phyloP scores from a whole-genome alignment of 2,113 vertebrate genomes.

The Aepyceros melampus region DNA sequence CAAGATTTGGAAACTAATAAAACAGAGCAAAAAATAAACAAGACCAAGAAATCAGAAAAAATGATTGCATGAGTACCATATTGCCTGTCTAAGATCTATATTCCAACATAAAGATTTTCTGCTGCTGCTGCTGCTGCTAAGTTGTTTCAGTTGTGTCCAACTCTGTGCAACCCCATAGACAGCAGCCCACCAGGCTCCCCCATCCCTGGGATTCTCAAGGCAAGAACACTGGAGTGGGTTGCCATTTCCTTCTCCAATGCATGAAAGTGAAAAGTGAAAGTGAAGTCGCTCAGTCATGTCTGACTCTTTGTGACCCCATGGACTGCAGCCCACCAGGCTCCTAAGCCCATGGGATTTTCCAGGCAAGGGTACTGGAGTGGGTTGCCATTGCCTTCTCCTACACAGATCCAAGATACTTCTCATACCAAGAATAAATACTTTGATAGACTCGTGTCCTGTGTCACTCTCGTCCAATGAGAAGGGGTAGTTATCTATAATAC shows the following conservation, averaged over 20 bases:
- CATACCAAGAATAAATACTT: conserved; percentile 3
- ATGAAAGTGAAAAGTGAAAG: too few species aligned
- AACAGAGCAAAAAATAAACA: conserved; percentile 18
- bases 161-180: too few species aligned
- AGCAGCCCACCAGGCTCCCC: too few species aligned
- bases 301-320: too few species aligned
- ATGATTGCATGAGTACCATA: background rate
- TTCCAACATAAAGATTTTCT: background rate
- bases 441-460: background rate
- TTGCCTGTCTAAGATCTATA: background rate
- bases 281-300: too few species aligned
- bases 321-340: too few species aligned
- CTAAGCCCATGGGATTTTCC: too few species aligned
- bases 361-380: too few species aligned
- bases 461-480: background rate
- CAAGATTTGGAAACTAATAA: conserved; percentile 16
- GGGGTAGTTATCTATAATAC: background rate
- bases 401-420: background rate
- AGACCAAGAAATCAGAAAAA: background rate
- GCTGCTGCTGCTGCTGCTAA: too few species aligned
- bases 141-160: rapidly evolving
- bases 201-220: too few species aligned
- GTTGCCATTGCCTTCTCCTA: background rate
- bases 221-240: too few species aligned
- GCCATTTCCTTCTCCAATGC: too few species aligned